Percentiles rank a stretch among this genome's conserved stretches.
Evolutionary conservation across 2,888 invertebrate genomes (phyloP).

Genomic region (Rhimphoctona megacephalus): DNA sequence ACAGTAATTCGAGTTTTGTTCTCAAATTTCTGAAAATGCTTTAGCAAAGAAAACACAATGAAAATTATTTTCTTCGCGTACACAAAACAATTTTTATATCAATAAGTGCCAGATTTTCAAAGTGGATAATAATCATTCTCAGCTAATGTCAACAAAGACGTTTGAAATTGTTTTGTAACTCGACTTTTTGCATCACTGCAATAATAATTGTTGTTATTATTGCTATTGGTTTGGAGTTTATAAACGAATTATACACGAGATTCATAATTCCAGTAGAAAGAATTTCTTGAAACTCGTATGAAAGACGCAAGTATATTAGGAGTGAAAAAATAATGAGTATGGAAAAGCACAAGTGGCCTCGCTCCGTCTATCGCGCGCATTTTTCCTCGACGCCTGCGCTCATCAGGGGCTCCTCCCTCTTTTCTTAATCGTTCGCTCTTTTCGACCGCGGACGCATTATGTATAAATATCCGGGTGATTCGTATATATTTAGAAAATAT

Average conservation of each 20-base stretch:
- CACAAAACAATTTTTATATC: too few species aligned
- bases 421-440: constrained; percentile 23
- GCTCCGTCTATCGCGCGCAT: constrained; percentile 1
- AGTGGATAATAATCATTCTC: too few species aligned
- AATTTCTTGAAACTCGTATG: neutral
- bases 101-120: too few species aligned
- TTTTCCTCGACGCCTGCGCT: constrained; percentile 35
- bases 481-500: constrained; percentile 68
- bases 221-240: neutral
- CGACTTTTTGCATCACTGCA: too few species aligned
- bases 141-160: too few species aligned
- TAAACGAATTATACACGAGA: neutral
- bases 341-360: constrained; percentile 5
- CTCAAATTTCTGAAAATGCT: too few species aligned
- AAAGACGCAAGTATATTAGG: neutral
- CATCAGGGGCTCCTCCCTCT: constrained; percentile 2
- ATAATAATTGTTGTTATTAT: too few species aligned
- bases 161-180: too few species aligned
- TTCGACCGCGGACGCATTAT: constrained; percentile 53
- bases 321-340: neutral
- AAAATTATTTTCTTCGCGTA: too few species aligned
- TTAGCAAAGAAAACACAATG: too few species aligned
- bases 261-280: neutral
- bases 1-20: too few species aligned
- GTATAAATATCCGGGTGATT: constrained; percentile 68